phyloP scores from a whole-genome alignment of 2,797 vertebrate genomes.

The Paramormyrops hopkinsi region DNA sequence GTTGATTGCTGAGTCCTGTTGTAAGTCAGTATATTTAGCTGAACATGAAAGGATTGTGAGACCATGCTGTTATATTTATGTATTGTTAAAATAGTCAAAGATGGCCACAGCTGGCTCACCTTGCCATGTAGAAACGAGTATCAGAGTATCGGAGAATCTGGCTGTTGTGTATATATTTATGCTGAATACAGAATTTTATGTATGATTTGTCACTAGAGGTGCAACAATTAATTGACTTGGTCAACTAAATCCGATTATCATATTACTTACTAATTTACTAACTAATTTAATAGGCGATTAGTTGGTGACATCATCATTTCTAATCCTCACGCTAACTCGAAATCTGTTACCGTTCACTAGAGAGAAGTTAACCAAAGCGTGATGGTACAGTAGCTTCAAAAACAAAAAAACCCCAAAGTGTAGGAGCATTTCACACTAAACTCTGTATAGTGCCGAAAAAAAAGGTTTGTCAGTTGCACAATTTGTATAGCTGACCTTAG shows the following conservation, averaged over 20 bases:
- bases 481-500: too few species aligned
- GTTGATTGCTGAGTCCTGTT: constrained; percentile 28
- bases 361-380: too few species aligned
- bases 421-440: too few species aligned
- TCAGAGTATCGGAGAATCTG: neutral
- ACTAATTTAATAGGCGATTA: neutral
- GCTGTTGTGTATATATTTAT: neutral
- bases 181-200: neutral
- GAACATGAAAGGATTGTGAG: neutral
- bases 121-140: neutral
- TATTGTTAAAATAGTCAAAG: constrained; percentile 18
- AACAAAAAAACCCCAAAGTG: too few species aligned
- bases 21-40: neutral
- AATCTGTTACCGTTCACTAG: too few species aligned
- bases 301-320: neutral
- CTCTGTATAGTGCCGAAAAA: too few species aligned
- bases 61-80: constrained; percentile 30
- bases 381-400: too few species aligned
- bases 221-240: neutral
- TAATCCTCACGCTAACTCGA: too few species aligned
- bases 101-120: neutral
- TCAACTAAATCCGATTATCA: neutral
- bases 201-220: neutral
- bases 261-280: neutral
- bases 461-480: too few species aligned